A percentile compares a stretch with the other conserved stretches of the same genome.
phyloP scores from a whole-genome alignment of 1,140 invertebrate species.

The Drosophila neocordata region DNA sequence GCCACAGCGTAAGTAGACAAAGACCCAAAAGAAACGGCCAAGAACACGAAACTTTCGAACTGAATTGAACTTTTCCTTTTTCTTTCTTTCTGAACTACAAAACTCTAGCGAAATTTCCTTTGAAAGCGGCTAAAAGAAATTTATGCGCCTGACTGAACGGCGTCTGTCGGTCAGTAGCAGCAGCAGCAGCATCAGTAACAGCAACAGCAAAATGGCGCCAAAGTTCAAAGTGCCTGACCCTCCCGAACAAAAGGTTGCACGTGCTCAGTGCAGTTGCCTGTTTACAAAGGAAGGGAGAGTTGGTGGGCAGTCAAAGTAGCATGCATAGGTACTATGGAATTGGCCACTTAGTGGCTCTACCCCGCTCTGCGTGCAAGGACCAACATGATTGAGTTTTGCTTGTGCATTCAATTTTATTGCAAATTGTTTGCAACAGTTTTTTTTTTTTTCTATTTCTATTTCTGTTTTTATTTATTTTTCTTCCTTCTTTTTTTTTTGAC shows the following conservation, averaged over 20 bases:
- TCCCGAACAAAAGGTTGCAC: slow-evolving; percentile 31
- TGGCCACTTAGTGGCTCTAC: slow-evolving; percentile 55
- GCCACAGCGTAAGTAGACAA: not conserved
- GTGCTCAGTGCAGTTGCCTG: not conserved
- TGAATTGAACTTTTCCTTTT: slow-evolving; percentile 53
- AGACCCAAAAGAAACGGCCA: slow-evolving; percentile 23
- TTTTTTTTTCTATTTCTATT: slow-evolving; percentile 15
- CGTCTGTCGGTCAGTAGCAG: slow-evolving; percentile 44
- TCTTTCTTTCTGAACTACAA: slow-evolving; percentile 50
- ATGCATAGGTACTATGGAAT: not conserved
- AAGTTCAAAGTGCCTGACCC: slow-evolving; percentile 64
- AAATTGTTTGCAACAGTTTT: slow-evolving; percentile 71
- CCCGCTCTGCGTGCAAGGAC: slow-evolving; percentile 6
- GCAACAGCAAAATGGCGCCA: slow-evolving; percentile 58
- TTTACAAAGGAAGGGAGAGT: not conserved
- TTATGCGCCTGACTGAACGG: slow-evolving; percentile 58
- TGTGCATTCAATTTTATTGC: slow-evolving; percentile 72
- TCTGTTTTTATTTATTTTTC: slow-evolving; percentile 17
- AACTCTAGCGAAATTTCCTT: not conserved
- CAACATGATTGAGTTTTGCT: slow-evolving; percentile 60
- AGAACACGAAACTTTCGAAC: slow-evolving; percentile 44
- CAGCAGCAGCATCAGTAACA: not conserved
- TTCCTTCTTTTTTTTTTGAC: slow-evolving; percentile 33
- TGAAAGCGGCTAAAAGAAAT: slow-evolving; percentile 42
- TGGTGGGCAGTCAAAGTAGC: not conserved